Conservation (phyloP, 1,140 invertebrate genomes). For the Telenomus remus region DNA sequence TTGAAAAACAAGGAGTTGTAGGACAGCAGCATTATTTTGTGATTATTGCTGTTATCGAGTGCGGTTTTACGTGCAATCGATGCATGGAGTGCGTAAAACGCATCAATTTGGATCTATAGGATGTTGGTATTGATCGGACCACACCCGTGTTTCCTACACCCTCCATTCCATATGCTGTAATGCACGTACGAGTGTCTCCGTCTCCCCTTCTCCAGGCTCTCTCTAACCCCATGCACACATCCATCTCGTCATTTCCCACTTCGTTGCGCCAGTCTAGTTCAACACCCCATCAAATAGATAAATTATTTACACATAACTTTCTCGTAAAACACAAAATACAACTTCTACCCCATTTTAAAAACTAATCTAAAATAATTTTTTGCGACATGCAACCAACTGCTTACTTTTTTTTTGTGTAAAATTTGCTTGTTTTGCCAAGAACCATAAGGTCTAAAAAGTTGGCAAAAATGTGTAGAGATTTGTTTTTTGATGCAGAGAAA, state of each 20-base stretch:
- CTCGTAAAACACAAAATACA: constrained; percentile 17
- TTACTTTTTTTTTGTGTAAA: no score
- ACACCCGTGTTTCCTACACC: constrained; percentile 68
- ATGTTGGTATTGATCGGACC: constrained; percentile 73
- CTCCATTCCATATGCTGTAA: constrained; percentile 48
- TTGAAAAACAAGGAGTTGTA: no score
- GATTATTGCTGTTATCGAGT: constrained; percentile 5
- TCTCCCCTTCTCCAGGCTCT: constrained; percentile 5
- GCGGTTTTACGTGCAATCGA: constrained; percentile 43
- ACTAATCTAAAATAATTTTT: background rate
- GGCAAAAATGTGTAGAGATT: no score
- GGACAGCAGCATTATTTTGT: background rate
- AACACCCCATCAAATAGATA: constrained; percentile 56
- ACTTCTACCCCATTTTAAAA: background rate
- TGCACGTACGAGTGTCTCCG: constrained; percentile 35
- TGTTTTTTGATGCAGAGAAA: background rate
- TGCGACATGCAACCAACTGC: no score
- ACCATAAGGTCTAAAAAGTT: background rate
- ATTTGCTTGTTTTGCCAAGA: no score
- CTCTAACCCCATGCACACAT: constrained; percentile 17
- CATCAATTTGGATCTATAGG: constrained; percentile 69
- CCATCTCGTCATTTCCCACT: constrained; percentile 30
- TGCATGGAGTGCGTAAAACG: constrained; percentile 50
- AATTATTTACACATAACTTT: constrained; percentile 51
- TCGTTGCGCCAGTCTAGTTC: constrained; percentile 23